Conservation (phyloP, 2,113 vertebrate genomes). For the Sinocyclocheilus maitianheensis region DNA sequence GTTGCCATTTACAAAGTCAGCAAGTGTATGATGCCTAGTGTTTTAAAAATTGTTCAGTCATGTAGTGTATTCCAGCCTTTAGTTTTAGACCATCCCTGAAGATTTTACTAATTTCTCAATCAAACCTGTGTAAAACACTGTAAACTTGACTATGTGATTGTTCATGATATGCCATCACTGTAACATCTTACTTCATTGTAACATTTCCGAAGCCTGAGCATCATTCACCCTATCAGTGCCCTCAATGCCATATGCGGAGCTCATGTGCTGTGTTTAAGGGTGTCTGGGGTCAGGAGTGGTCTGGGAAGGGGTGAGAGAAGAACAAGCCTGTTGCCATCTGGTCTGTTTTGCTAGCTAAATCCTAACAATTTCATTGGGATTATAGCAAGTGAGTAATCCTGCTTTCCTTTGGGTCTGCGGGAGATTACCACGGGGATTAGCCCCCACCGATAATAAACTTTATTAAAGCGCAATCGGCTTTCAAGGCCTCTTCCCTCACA, state of each 20-base stretch:
- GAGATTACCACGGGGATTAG: conserved; percentile 92
- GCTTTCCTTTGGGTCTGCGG: conserved; percentile 79
- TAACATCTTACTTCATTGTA: not conserved
- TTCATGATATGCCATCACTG: too few species aligned
- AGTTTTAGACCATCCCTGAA: not conserved
- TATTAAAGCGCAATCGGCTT: conserved; percentile 97
- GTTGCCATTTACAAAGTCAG: not conserved
- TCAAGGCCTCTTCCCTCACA: conserved; percentile 80
- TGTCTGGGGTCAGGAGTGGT: conserved; percentile 23
- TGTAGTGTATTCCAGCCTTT: too few species aligned
- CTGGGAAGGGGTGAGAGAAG: conserved; percentile 45
- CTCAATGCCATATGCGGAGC: not conserved
- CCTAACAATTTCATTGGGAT: conserved; percentile 93
- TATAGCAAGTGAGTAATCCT: conserved; percentile 89
- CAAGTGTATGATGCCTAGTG: not conserved
- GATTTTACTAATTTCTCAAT: not conserved
- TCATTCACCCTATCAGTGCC: conserved; percentile 2
- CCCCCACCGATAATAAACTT: conserved; percentile 94
- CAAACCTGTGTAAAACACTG: not conserved
- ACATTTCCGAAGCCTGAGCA: conserved; percentile 39
- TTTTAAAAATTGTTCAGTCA: not conserved
- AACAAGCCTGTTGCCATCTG: conserved; percentile 83
- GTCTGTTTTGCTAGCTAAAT: conserved; percentile 81
- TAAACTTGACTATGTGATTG: not conserved
- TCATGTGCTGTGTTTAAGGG: conserved; percentile 50